phyloP scores from a whole-genome alignment of 2,888 invertebrate species.

The Tetanocera ferruginea region DNA sequence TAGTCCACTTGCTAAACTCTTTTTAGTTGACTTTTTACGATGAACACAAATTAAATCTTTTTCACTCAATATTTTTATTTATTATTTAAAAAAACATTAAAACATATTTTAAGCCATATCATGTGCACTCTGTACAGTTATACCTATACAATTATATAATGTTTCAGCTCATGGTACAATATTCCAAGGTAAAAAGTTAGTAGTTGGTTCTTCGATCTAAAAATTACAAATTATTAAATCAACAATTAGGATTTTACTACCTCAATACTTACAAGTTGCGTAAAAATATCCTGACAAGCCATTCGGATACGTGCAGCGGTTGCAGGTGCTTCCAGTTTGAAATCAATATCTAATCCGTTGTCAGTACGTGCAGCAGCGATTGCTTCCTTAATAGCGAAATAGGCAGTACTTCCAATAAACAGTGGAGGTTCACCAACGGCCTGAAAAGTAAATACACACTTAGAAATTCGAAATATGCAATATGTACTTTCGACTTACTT shows the following conservation, averaged over 20 bases:
- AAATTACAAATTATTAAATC: constrained; percentile 48
- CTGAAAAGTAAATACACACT: constrained; percentile 70
- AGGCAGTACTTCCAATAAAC: constrained; percentile 88
- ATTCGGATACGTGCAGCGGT: constrained; percentile 90
- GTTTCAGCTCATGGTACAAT: constrained; percentile 71
- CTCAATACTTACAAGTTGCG: constrained; percentile 75
- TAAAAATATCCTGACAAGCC: constrained; percentile 89
- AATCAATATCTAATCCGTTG: constrained; percentile 73
- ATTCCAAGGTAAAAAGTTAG: constrained; percentile 77
- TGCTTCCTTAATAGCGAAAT: constrained; percentile 92
- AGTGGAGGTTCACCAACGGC: constrained; percentile 97
- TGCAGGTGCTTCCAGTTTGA: constrained; percentile 85
- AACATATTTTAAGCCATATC: too few relatives aligned
- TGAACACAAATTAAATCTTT: too few relatives aligned
- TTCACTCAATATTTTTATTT: too few relatives aligned
- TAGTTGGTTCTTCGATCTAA: constrained; percentile 73
- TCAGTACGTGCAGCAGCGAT: constrained; percentile 83
- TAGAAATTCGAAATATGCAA: not conserved
- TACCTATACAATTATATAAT: constrained; percentile 35
- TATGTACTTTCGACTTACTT: constrained; percentile 75
- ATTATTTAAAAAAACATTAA: too few relatives aligned
- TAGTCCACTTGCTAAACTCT: too few relatives aligned
- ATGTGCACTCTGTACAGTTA: too few relatives aligned
- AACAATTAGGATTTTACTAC: not conserved
- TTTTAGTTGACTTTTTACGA: too few relatives aligned